Percentiles rank a stretch among this genome's conserved stretches.
phyloP scores from a whole-genome alignment of 1,140 invertebrate species.

The Zaprionus taronus region DNA sequence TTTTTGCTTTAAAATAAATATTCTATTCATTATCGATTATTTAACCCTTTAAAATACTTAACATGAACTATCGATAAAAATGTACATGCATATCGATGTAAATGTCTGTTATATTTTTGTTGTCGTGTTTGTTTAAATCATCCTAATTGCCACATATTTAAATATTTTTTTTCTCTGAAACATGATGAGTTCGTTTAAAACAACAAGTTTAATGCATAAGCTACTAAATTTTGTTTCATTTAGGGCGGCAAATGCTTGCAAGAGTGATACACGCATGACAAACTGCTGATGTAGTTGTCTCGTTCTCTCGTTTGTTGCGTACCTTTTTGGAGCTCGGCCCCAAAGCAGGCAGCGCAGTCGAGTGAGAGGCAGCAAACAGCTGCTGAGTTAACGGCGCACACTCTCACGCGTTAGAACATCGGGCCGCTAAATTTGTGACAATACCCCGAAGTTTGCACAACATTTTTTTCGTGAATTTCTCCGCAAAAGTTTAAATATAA shows the following conservation, averaged over 20 bases:
- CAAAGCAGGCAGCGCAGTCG: slow-evolving; percentile 49
- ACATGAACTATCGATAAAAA: neutral
- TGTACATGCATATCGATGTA: neutral
- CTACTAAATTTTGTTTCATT: neutral
- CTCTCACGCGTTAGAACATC: slow-evolving; percentile 57
- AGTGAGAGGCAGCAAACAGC: slow-evolving; percentile 45
- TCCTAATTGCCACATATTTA: neutral
- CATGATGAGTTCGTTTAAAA: neutral
- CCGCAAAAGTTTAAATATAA: slow-evolving; percentile 71
- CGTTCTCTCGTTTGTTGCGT: slow-evolving; percentile 43
- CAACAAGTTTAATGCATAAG: neutral
- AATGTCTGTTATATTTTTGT: neutral
- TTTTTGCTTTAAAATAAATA: neutral
- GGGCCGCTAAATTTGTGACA: slow-evolving; percentile 46
- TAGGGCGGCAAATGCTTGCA: neutral
- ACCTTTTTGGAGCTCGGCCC: slow-evolving; percentile 56
- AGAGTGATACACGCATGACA: neutral
- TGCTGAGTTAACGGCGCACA: slow-evolving; percentile 58
- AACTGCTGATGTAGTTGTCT: slow-evolving; percentile 14
- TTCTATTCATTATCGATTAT: neutral
- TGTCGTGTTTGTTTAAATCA: neutral
- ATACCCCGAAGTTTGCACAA: slow-evolving; percentile 47
- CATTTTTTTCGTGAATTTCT: slow-evolving; percentile 53
- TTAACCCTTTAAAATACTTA: neutral
- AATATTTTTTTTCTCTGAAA: neutral